Evolutionary conservation across 1,140 invertebrate genomes (phyloP), one percentile per base, ranked within the genome.

Genomic region (Macrocentrus cingulum): DNA sequence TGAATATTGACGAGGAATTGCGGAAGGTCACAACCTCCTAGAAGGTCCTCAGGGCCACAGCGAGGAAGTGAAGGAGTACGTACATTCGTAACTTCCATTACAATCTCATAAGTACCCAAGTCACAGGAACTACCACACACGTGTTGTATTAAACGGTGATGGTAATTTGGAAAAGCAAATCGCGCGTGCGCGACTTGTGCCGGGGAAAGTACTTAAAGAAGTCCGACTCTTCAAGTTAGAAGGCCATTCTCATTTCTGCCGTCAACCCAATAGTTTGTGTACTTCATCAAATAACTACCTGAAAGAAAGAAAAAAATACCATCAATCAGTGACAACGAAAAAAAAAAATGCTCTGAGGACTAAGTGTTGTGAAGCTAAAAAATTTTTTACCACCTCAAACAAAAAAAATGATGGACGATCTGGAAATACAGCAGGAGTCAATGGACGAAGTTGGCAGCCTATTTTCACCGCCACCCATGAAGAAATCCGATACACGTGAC

Each of bases 401-500:
- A n/a, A n/a, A n/a, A n/a, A n/a, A 11, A 9, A 48, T 42, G 9
- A 75, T 71, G 74, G 73, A 76, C 16, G 74, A 78, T 32, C 51
- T 59, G n/a, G 69, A 68, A 25, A 65, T 69, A 44, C 72, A 71
- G 19, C 65, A 66, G 18, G 73, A 78, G 41, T 65, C 66, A 11
- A 63, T 71, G 34, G 79, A 80, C 25, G 64, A 76, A 46, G 55
- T 77, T 7, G 70, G 72, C 34, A 74, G 61, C 23, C 49, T 77
- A 34, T 73, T 72, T 19, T 67, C 71, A 2, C 73, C 78, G 34
- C 77, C 79, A 0, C 75, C 76, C n/a, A 80, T 81, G 70, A 84
- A 82, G 54, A 79, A 84, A 42, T 80, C 83, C 1, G 84, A 86
- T 60, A 82, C 83, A 7, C 75, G 83, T 22, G 84, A 85, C 62